Percentiles rank a stretch among this genome's conserved stretches.
phyloP scores from a whole-genome alignment of 2,888 invertebrate genomes.

The Pinctada fucata region DNA sequence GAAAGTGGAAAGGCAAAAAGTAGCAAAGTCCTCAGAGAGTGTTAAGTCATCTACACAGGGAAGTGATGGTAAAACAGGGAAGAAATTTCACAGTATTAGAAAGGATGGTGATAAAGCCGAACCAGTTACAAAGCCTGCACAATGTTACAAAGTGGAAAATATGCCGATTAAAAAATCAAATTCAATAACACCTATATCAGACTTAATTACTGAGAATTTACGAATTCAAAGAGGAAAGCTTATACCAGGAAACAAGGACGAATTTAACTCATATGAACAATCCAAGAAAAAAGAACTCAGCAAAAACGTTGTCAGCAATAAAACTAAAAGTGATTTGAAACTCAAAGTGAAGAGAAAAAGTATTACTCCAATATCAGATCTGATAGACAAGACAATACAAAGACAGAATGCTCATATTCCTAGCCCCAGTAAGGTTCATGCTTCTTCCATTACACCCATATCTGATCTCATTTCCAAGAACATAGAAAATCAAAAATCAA shows the following conservation, averaged over 20 bases:
- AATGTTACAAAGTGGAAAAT: too few relatives aligned
- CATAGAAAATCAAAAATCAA: not conserved
- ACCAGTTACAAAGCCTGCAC: not conserved
- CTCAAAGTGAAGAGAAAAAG: not conserved
- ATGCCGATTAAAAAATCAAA: not conserved
- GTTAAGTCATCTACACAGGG: not conserved
- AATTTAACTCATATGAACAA: too few relatives aligned
- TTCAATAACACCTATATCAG: conserved; percentile 23
- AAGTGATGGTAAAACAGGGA: not conserved
- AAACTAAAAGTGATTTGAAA: too few relatives aligned
- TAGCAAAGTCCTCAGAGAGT: not conserved
- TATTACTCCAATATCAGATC: not conserved
- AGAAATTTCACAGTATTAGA: not conserved
- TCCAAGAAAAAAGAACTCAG: too few relatives aligned
- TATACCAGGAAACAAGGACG: too few relatives aligned
- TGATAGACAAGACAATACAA: not conserved
- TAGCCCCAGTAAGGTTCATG: not conserved
- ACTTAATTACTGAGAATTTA: conserved; percentile 17
- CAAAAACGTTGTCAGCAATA: too few relatives aligned
- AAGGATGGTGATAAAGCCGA: not conserved
- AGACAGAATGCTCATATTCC: not conserved
- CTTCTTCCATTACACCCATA: conserved; percentile 19
- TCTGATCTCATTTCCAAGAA: conserved; percentile 22
- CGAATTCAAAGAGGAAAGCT: not conserved
- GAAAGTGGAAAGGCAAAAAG: not conserved